These are phyloP conservation scores for Gouania willdenowi DNA, from an alignment of 2,797 vertebrate species.

Conservation along the genomic window DNA sequence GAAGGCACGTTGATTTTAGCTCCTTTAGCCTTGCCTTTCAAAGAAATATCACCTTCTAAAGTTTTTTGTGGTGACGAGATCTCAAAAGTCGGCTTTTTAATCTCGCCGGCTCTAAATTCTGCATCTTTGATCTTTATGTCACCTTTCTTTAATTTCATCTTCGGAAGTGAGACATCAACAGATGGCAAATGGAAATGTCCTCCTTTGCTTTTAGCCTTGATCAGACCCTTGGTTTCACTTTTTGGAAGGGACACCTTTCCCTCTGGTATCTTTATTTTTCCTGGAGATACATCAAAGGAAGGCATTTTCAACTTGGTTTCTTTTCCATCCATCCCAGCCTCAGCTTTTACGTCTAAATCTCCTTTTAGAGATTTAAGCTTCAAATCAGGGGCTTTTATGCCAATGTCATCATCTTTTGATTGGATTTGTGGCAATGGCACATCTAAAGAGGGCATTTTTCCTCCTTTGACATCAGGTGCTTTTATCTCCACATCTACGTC, in stretches of 20 bases:
- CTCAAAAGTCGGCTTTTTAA: slow-evolving; percentile 44
- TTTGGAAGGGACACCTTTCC: slow-evolving; percentile 46
- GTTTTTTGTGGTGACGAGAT: slow-evolving; percentile 36
- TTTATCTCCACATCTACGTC: too few relatives aligned
- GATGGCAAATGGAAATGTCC: slow-evolving; percentile 40
- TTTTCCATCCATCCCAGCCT: slow-evolving; percentile 20
- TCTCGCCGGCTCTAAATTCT: slow-evolving; percentile 25
- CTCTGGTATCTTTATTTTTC: slow-evolving; percentile 41
- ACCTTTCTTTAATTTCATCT: slow-evolving; percentile 40
- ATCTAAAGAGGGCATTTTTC: slow-evolving; percentile 37
- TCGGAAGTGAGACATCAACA: slow-evolving; percentile 50
- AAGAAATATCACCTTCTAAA: slow-evolving; percentile 4
- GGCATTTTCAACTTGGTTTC: slow-evolving; percentile 65
- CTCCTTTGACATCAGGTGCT: too few relatives aligned
- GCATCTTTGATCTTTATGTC: slow-evolving; percentile 22
- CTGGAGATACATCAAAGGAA: slow-evolving; percentile 38
- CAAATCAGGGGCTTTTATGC: slow-evolving; percentile 21
- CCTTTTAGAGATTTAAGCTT: slow-evolving; percentile 15
- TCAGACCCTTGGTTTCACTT: slow-evolving; percentile 12
- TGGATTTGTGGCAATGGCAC: slow-evolving; percentile 39
- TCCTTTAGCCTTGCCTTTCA: slow-evolving; percentile 11
- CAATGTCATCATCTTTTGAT: slow-evolving; percentile 5
- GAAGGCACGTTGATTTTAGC: slow-evolving; percentile 24
- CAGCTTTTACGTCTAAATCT: slow-evolving; percentile 21
- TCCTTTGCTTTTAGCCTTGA: slow-evolving; percentile 24